phyloP scores from a whole-genome alignment of 2,888 invertebrate species.

The Dysmachus trigonus region DNA sequence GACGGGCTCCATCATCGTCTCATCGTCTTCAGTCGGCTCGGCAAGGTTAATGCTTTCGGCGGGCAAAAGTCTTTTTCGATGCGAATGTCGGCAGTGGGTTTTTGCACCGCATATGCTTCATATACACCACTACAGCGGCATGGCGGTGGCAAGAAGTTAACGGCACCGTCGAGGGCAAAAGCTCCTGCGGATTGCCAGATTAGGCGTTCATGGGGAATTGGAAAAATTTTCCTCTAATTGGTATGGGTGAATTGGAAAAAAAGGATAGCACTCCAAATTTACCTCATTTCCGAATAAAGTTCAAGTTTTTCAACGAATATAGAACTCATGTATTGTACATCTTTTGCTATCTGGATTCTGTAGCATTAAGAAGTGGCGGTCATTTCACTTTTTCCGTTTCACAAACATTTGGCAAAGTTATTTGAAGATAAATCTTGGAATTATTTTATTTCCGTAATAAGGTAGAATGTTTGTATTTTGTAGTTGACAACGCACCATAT shows the following conservation, averaged over 20 bases:
- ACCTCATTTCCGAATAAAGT: too few species aligned
- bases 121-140: neutral
- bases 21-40: neutral
- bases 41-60: neutral
- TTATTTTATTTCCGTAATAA: too few species aligned
- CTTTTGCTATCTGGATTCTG: too few species aligned
- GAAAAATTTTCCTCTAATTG: neutral
- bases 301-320: too few species aligned
- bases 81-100: neutral
- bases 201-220: neutral
- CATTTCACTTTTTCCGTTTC: too few species aligned
- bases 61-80: neutral
- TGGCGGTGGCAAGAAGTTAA: neutral
- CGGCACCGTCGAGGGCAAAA: slow-evolving; percentile 16
- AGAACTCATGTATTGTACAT: too few species aligned
- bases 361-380: too few species aligned
- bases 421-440: too few species aligned
- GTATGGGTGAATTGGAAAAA: neutral
- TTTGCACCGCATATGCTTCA: neutral
- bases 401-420: too few species aligned
- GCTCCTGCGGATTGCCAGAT: slow-evolving; percentile 19
- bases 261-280: too few species aligned
- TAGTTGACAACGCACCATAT: too few species aligned
- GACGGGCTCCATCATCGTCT: neutral
- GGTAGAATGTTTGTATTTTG: too few species aligned